Evolutionary conservation across 1,140 invertebrate genomes (phyloP), one percentile per base, ranked within the genome.

Genomic region (Orchestia grillus): DNA sequence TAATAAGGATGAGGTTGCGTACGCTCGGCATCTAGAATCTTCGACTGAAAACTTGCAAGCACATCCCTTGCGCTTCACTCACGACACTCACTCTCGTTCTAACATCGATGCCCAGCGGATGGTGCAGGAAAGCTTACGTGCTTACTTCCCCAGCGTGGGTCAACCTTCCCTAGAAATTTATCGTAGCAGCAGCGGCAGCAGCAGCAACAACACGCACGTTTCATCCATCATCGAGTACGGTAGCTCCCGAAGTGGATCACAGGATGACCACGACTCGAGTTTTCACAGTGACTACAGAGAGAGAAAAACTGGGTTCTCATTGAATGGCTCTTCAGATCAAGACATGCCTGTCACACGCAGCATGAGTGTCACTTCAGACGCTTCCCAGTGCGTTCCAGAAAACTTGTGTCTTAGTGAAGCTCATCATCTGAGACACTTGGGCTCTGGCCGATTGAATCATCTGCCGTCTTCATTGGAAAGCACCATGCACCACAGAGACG

Each of bases 41-140:
- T 36, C 62, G 11, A 36, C 1, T 36, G 62, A 77, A 36, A 77
- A 36, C 28, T 77, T 77, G 62, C 62, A 77, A 36, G 62, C 62
- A 1, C 62, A 77, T 77, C 15, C 62, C 47, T 19, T 47, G 44
- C 43, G 92, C 36, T 45, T 44, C 92, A 6, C 44, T n/a, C 92
- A 44, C 41, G 92, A 94, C 36, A 8, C 40, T 6, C 92, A 94
- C 92, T 44, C 92, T 4, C 92, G 92, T 3, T 47, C 92, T 0
- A 94, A 94, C 92, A 94, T 94, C 11, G 92, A 94, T 8, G 92
- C 92, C 19, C 92, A 94, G 92, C 92, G 92, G 0, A 94, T 94
- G 92, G 92, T 94, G 92, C 92, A 94, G 92, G 92, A 94, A 40
- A 47, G 92, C 15, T n/a, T 94, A n/a, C 92, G 92, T 45, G 92